Conservation (phyloP, 1,140 invertebrate genomes). For the Argopecten irradians region DNA sequence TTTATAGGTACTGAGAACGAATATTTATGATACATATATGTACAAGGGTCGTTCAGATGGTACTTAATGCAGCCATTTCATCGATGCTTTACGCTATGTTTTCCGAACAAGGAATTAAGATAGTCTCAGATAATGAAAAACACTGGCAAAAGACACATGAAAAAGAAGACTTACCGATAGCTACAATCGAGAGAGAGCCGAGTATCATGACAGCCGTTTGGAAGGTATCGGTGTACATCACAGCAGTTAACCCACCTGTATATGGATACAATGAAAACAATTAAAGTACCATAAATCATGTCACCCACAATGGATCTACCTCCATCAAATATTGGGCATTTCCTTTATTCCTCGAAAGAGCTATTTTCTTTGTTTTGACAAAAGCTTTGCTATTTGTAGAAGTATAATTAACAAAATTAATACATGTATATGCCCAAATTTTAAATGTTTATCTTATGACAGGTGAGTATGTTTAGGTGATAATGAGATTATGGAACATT, state of each 20-base stretch:
- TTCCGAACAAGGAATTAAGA: background rate
- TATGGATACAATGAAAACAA: conserved; percentile 55
- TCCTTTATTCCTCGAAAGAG: background rate
- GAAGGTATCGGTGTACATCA: conserved; percentile 79
- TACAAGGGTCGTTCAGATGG: background rate
- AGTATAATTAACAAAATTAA: too few relatives aligned
- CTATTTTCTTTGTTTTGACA: too few relatives aligned
- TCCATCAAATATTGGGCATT: background rate
- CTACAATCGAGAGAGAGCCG: conserved; percentile 73
- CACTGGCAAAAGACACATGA: background rate
- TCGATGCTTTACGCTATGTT: background rate
- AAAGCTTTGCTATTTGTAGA: too few relatives aligned
- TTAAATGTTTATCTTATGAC: background rate
- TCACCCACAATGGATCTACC: background rate
- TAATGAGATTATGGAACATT: background rate
- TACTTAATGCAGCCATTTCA: too few relatives aligned
- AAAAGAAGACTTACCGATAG: conserved; percentile 62
- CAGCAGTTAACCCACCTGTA: conserved; percentile 76
- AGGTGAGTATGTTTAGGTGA: background rate
- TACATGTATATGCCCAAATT: background rate
- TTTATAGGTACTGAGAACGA: background rate
- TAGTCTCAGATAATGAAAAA: background rate
- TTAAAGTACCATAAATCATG: conserved; percentile 56
- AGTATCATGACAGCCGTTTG: conserved; percentile 77
- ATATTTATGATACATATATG: background rate